phyloP scores from a whole-genome alignment of 1,140 invertebrate species.

The Diabrotica undecimpunctata region DNA sequence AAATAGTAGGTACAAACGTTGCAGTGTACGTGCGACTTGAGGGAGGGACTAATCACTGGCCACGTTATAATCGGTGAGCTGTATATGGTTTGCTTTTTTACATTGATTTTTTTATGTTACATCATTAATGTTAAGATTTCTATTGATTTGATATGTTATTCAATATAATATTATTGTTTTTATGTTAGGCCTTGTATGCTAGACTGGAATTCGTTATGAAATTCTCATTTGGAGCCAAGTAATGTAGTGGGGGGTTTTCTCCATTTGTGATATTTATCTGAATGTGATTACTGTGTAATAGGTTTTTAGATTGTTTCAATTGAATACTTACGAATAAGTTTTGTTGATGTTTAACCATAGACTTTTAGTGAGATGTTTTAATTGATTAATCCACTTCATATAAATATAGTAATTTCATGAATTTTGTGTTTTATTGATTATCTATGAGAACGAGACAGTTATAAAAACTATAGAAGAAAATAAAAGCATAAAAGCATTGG shows the following conservation, averaged over 20 bases:
- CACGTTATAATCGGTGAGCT: no score
- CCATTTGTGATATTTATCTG: slow-evolving; percentile 47
- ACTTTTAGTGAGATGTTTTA: slow-evolving; percentile 47
- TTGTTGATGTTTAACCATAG: slow-evolving; percentile 48
- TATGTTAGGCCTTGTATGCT: background rate
- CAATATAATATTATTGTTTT: no score
- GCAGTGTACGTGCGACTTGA: no score
- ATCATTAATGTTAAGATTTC: no score
- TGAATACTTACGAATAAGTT: slow-evolving; percentile 45
- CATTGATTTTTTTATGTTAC: no score
- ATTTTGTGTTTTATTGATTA: background rate
- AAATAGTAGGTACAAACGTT: no score
- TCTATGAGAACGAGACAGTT: background rate
- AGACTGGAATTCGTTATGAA: slow-evolving; percentile 11
- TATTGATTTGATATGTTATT: no score
- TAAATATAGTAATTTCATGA: slow-evolving; percentile 41
- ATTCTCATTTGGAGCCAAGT: slow-evolving; percentile 37
- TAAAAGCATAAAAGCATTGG: no score
- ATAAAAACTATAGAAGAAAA: no score
- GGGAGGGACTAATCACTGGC: no score
- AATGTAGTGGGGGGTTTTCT: slow-evolving; percentile 40
- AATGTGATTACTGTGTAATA: slow-evolving; percentile 47
- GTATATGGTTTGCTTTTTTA: no score
- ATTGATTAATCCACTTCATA: slow-evolving; percentile 45
- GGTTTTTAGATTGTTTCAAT: slow-evolving; percentile 47